Conservation (phyloP, 2,113 vertebrate genomes). For the Suricata suricatta region DNA sequence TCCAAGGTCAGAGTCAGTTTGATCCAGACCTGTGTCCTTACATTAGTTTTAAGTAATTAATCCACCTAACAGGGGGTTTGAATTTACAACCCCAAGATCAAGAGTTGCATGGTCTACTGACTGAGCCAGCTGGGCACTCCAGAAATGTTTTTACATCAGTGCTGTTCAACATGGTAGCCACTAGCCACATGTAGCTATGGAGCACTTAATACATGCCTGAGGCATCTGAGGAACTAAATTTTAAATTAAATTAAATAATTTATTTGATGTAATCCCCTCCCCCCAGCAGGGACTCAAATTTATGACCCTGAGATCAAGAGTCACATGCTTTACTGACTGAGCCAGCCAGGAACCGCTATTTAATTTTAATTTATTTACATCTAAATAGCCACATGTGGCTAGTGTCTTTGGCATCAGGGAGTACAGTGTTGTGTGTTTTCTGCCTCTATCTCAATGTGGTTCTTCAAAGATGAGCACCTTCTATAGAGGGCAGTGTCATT, state of each 20-base stretch:
- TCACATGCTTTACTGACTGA: neutral
- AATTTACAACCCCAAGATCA: neutral
- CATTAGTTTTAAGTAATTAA: neutral
- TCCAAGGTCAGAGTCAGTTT: too few relatives aligned
- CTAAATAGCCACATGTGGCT: neutral
- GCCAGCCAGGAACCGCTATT: neutral
- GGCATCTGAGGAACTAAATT: neutral
- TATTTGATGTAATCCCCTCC: neutral
- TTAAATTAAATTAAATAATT: neutral
- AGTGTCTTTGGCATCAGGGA: neutral
- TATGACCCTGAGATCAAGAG: neutral
- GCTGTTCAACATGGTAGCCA: neutral
- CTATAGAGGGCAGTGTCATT: neutral
- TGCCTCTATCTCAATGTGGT: neutral
- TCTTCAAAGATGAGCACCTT: neutral
- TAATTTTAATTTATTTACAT: neutral
- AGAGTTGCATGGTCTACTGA: neutral
- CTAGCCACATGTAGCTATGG: neutral
- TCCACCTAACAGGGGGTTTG: neutral
- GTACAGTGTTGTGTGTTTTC: neutral
- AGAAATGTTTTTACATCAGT: neutral
- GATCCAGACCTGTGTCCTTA: too few relatives aligned
- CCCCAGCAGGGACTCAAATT: neutral
- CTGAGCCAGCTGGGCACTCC: neutral
- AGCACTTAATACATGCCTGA: neutral